Percentiles rank a stretch among this genome's conserved stretches.
These are phyloP conservation scores for Anoplolepis gracilipes DNA, from an alignment of 1,140 invertebrate genomes.

Conservation along the genomic window DNA sequence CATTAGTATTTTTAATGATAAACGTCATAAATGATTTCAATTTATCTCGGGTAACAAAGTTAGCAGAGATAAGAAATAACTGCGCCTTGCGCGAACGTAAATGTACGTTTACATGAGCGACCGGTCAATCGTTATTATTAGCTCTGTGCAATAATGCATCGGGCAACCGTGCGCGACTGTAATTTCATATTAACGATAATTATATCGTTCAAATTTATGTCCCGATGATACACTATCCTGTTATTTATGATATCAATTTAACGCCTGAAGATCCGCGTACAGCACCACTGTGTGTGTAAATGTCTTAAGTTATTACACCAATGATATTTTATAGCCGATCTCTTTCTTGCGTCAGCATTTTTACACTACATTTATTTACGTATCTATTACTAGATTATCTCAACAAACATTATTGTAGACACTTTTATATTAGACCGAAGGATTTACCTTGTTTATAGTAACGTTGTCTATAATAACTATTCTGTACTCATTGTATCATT, in stretches of 20 bases:
- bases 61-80: neutral
- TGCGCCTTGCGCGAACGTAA: conserved; percentile 16
- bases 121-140: conserved; percentile 39
- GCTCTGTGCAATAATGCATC: conserved; percentile 42
- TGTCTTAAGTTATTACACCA: neutral
- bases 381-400: conserved; percentile 7
- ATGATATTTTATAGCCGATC: neutral
- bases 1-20: neutral
- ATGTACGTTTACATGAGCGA: conserved; percentile 42
- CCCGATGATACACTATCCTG: conserved; percentile 28
- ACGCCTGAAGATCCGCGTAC: neutral
- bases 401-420: neutral
- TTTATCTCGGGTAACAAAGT: conserved; percentile 11
- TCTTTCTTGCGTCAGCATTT: neutral
- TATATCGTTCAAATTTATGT: conserved; percentile 58
- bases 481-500: neutral
- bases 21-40: conserved; percentile 33
- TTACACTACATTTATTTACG: neutral
- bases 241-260: conserved; percentile 55
- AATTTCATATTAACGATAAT: conserved; percentile 58
- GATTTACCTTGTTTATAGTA: neutral
- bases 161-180: conserved; percentile 1
- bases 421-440: neutral
- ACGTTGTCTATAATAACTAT: no score
- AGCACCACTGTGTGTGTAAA: neutral